phyloP scores from a whole-genome alignment of 1,140 invertebrate species.

The Heliconius himera region DNA sequence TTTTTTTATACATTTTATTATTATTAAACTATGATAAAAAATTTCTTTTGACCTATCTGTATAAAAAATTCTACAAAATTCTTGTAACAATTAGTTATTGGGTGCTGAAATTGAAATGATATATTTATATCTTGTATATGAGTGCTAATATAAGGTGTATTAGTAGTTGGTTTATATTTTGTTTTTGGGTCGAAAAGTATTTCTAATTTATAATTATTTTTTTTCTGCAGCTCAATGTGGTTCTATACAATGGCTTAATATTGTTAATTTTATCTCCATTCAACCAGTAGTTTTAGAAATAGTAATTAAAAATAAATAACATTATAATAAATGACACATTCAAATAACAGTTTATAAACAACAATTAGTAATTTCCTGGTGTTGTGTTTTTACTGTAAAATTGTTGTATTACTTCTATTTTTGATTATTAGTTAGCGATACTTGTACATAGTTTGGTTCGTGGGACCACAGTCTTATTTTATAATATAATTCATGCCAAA shows the following conservation, averaged over 20 bases:
- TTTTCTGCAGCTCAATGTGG: not conserved
- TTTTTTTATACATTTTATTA: slow-evolving; percentile 1
- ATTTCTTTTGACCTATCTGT: not conserved
- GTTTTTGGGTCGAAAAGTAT: not conserved
- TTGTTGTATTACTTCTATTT: not conserved
- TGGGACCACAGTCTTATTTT: slow-evolving; percentile 44
- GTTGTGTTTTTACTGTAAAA: slow-evolving; percentile 7
- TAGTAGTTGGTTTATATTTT: not conserved
- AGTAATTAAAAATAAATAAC: not conserved
- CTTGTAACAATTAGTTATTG: not conserved
- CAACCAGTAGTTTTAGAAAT: not conserved
- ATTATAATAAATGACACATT: not conserved
- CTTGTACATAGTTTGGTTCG: slow-evolving; percentile 27
- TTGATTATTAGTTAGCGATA: not conserved
- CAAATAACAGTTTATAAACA: not conserved
- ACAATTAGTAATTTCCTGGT: slow-evolving; percentile 13
- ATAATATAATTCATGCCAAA: slow-evolving; percentile 52
- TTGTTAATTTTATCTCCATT: not conserved
- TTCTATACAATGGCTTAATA: not conserved
- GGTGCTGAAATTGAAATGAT: not conserved
- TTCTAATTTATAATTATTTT: not conserved
- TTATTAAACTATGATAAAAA: not conserved
- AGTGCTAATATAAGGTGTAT: not conserved
- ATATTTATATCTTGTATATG: not conserved
- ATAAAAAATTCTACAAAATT: not conserved